Percentiles rank a stretch among this genome's conserved stretches.
These are phyloP conservation scores for Tachina lurida DNA, from an alignment of 2,888 invertebrate species.

Conservation along the genomic window DNA sequence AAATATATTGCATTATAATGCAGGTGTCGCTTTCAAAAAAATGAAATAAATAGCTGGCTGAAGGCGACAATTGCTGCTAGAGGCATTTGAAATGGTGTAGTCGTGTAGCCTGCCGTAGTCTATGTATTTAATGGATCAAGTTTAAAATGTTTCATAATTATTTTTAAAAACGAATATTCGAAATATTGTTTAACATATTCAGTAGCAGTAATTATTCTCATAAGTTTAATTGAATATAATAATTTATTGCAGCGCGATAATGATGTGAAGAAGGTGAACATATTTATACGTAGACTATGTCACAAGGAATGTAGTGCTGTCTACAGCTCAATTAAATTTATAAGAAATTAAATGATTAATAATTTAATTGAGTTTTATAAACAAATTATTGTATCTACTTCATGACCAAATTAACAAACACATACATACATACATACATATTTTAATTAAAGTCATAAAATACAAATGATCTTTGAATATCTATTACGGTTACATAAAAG, in stretches of 20 bases:
- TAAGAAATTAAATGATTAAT: not conserved
- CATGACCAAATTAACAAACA: not conserved
- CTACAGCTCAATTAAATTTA: too few relatives aligned
- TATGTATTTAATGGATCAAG: not conserved
- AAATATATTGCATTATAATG: too few relatives aligned
- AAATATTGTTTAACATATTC: not conserved
- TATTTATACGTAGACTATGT: not conserved
- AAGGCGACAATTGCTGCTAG: too few relatives aligned
- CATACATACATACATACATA: too few relatives aligned
- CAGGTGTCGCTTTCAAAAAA: too few relatives aligned
- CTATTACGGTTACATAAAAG: too few relatives aligned
- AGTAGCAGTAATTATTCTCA: conserved; percentile 26
- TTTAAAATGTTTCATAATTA: conserved; percentile 22
- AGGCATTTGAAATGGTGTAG: too few relatives aligned
- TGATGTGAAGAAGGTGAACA: conserved; percentile 10
- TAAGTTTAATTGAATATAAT: conserved; percentile 1
- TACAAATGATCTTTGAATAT: too few relatives aligned
- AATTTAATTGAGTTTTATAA: not conserved
- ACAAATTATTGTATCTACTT: not conserved
- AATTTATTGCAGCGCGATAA: conserved; percentile 14
- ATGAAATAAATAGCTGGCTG: too few relatives aligned
- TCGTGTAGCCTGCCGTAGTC: too few relatives aligned
- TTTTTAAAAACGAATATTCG: not conserved
- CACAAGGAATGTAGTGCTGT: not conserved
- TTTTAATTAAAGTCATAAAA: not conserved